Evolutionary conservation across 2,113 vertebrate genomes (phyloP).

Genomic region (Lycocorax pyrrhopterus): DNA sequence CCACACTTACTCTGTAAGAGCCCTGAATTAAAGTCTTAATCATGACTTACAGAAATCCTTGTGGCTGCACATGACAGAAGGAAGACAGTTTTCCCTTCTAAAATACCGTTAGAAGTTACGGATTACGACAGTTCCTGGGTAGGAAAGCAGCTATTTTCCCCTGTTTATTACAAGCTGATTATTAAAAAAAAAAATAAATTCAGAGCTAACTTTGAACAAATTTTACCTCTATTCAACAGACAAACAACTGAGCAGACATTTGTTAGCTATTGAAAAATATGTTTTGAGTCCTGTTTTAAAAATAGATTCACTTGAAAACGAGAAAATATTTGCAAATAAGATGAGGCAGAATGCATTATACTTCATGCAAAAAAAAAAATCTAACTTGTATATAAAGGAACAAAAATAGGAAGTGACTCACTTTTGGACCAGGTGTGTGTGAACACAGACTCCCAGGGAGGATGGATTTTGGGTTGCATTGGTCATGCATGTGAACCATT

Average conservation of each 20-base stretch:
- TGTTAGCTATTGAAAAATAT: background rate
- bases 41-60: conserved; percentile 49
- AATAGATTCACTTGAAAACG: conserved; percentile 17
- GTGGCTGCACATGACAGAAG: conserved; percentile 32
- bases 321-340: conserved; percentile 44
- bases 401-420: background rate
- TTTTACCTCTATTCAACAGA: background rate
- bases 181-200: background rate
- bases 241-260: background rate
- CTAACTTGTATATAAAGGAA: background rate
- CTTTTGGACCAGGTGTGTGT: background rate
- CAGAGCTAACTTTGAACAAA: conserved; percentile 18
- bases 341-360: background rate
- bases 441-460: fast-evolving
- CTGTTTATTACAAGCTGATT: conserved; percentile 32
- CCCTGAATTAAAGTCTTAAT: conserved; percentile 37
- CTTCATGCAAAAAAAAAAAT: background rate
- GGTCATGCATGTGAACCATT: background rate
- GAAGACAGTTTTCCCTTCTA: conserved; percentile 1
- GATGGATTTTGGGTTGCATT: background rate
- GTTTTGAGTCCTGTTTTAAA: background rate
- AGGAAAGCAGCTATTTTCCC: background rate
- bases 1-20: background rate
- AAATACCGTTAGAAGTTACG: background rate
- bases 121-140: background rate